Percentiles rank a stretch among this genome's conserved stretches.
These are phyloP conservation scores for Hydraecia micacea DNA, from an alignment of 2,888 invertebrate species.

Conservation along the genomic window DNA sequence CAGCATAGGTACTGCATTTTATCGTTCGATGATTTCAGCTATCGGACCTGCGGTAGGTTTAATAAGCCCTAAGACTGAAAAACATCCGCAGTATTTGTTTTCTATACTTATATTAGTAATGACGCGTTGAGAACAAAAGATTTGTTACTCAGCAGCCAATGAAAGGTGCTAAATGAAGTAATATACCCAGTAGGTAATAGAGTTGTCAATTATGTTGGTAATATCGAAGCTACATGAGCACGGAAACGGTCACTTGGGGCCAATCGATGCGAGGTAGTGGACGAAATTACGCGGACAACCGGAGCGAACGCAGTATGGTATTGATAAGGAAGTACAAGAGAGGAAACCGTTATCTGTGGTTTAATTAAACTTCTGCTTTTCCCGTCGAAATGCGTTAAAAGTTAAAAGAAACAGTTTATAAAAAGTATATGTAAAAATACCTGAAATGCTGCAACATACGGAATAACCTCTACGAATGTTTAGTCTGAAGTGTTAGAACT, in stretches of 20 bases:
- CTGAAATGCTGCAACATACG: conserved; percentile 13
- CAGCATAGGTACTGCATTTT: conserved; percentile 7
- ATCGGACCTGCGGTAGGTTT: not conserved
- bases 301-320: conserved; percentile 45
- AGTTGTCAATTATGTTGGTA: conserved; percentile 36
- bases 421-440: conserved; percentile 31
- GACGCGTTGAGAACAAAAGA: conserved; percentile 6
- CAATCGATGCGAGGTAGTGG: conserved; percentile 58
- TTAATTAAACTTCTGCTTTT: conserved; percentile 58
- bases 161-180: not conserved
- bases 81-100: conserved; percentile 10
- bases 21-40: conserved; percentile 19
- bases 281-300: conserved; percentile 49
- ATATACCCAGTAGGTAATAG: conserved; percentile 2
- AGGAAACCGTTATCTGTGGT: conserved; percentile 66
- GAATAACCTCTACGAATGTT: conserved; percentile 48
- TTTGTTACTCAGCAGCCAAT: conserved; percentile 2
- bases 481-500: conserved; percentile 49
- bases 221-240: conserved; percentile 36
- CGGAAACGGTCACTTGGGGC: conserved; percentile 71
- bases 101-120: conserved; percentile 1
- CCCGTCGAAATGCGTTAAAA: conserved; percentile 37
- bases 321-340: conserved; percentile 63
- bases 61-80: not conserved
- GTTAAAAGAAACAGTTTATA: conserved; percentile 27